Evolutionary conservation across 1,140 invertebrate species (phyloP).

Genomic region (Scaptomyza hsui): DNA sequence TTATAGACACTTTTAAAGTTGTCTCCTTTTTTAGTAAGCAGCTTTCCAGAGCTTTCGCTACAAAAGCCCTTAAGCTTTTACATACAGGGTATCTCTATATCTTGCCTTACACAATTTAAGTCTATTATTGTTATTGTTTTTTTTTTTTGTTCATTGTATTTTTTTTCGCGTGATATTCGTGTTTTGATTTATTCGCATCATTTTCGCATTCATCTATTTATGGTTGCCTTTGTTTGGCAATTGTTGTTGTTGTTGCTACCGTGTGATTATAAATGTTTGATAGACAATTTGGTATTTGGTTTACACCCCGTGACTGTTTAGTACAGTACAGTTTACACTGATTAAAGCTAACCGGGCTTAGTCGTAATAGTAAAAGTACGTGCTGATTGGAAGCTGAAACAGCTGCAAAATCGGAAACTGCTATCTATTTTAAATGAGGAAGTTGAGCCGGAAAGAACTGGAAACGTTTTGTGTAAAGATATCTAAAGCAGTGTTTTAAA

Average conservation of each 20-base stretch:
- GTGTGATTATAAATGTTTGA: constrained; percentile 15
- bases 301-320: constrained; percentile 13
- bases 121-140: background rate
- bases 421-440: background rate
- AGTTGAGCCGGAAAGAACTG: background rate
- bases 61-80: no score
- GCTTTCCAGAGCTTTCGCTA: no score
- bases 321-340: background rate
- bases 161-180: constrained; percentile 2
- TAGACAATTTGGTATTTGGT: constrained; percentile 2
- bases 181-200: constrained; percentile 33
- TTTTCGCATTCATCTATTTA: constrained; percentile 12
- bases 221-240: background rate
- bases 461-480: background rate
- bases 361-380: background rate
- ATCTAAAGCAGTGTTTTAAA: no score
- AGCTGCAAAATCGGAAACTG: background rate
- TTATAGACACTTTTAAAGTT: no score
- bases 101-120: background rate
- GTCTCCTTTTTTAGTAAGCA: no score
- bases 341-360: constrained; percentile 8
- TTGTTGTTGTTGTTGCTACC: constrained; percentile 4
- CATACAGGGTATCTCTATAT: background rate
- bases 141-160: background rate
- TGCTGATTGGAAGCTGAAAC: constrained; percentile 9